Base-by-base conservation (phyloP, 1,140 invertebrate species). In the Ctenoplectra terminalis region DNA sequence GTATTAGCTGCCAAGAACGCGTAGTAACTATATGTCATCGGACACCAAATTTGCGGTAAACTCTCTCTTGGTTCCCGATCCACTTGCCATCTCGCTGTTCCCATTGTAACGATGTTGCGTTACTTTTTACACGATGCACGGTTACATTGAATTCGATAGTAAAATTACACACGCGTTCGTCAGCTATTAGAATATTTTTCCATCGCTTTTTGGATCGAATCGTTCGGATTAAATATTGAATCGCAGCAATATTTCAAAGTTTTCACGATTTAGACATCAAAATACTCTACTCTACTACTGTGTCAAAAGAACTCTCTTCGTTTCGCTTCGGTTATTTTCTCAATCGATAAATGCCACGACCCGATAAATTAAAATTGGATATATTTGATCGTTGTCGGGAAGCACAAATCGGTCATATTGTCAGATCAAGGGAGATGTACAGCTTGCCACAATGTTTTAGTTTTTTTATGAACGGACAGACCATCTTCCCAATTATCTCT, bases 21-120 rank as follows among this genome's bases (percentile, higher is more conserved):
- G 76, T 61, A 71, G 67, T 79, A 79, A 79, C 76, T 71, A 79
- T 79, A 79, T 79, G 76, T 79, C 76, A 79, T 79, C 76, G 76
- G 54, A 56, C 76, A 79, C 54, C 67, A 48, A 79, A 79, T 79
- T 79, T 79, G 54, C 20, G 76, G 67, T 72, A 72, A 79, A 72
- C 76, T 79, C 54, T 29, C 76, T 31, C 29, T 52, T 70, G 46
- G 9, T 26, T 70, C 17, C n/a, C 43, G 17, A 63, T 63, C 11
- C 63, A 5, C 37, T 43, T 3, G 37, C 17, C 9, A 20, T 6
- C 40, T 9, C 40, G 26, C 15, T 29, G 34, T 5, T 23, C 5
- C 17, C 34, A 37, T 40, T n/a, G 9, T 23, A 29, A 20, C 17
- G 23, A 8, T 37, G 31, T 34, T 11, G 3, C 34, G 60, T 61